phyloP scores from a whole-genome alignment of 2,797 vertebrate species.

The Chelmon rostratus region DNA sequence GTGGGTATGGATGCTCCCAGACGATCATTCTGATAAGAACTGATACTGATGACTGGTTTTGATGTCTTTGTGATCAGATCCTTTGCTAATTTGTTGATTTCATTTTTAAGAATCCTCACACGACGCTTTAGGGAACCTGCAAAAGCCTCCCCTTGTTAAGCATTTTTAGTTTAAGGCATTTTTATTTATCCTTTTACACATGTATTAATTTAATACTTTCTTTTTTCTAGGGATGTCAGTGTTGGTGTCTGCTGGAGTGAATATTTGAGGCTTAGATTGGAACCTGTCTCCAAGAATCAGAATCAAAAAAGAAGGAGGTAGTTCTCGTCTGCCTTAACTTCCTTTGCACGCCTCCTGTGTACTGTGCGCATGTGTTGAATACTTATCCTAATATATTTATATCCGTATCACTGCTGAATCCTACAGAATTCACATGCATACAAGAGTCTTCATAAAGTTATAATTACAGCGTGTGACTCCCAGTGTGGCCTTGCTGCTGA shows the following conservation, averaged over 20 bases:
- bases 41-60: constrained; percentile 1
- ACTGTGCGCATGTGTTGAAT: background rate
- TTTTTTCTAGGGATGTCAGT: background rate
- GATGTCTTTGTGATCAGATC: constrained; percentile 2
- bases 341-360: background rate
- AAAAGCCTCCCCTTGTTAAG: background rate
- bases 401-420: background rate
- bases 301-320: no score
- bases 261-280: background rate
- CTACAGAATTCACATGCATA: background rate
- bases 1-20: background rate
- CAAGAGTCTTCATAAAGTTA: constrained; percentile 20
- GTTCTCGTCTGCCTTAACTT: background rate
- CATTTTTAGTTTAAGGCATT: background rate
- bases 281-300: no score
- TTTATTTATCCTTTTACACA: background rate
- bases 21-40: background rate
- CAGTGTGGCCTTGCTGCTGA: constrained; percentile 24
- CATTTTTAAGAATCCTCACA: background rate
- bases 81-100: background rate
- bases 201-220: background rate
- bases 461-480: constrained; percentile 26
- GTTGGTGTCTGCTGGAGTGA: background rate
- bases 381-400: background rate
- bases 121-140: no score